These are phyloP conservation scores for Ictalurus furcatus DNA, from an alignment of 2,113 vertebrate genomes.

Conservation along the genomic window DNA sequence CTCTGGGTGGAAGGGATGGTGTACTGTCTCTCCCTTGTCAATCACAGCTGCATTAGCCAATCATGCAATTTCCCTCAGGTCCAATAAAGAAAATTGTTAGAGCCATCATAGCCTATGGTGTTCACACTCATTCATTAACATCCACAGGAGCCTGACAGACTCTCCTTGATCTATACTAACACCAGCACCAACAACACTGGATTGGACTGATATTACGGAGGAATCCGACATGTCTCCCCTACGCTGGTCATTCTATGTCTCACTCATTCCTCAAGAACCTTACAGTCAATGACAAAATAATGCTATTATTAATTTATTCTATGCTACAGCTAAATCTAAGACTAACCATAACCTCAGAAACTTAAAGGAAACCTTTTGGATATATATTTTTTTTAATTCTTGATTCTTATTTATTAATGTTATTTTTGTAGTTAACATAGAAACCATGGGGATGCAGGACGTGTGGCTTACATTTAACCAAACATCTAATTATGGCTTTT, in stretches of 20 bases:
- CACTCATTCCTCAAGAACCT: no score
- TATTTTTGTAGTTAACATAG: slow-evolving; percentile 17
- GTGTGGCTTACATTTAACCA: slow-evolving; percentile 28
- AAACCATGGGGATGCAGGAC: slow-evolving; percentile 23
- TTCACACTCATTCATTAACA: no score
- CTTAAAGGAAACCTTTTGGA: not conserved
- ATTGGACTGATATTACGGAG: no score
- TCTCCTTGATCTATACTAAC: no score
- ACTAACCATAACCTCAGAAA: not conserved
- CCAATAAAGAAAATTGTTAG: not conserved
- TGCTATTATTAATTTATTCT: not conserved
- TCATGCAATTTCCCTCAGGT: not conserved
- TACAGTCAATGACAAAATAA: not conserved
- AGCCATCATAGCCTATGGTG: no score
- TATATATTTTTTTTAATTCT: not conserved
- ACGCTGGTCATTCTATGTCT: no score
- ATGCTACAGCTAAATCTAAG: not conserved
- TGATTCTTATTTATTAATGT: slow-evolving; percentile 5
- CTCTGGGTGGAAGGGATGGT: not conserved
- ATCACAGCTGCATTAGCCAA: not conserved
- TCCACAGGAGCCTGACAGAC: no score
- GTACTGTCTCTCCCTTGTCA: not conserved
- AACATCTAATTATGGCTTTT: slow-evolving; percentile 30
- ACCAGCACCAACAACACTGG: no score
- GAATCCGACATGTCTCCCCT: no score